A percentile compares a stretch with the other conserved stretches of the same genome.
Conservation (phyloP, 2,888 invertebrate genomes). For the Pyrgus malvae region DNA sequence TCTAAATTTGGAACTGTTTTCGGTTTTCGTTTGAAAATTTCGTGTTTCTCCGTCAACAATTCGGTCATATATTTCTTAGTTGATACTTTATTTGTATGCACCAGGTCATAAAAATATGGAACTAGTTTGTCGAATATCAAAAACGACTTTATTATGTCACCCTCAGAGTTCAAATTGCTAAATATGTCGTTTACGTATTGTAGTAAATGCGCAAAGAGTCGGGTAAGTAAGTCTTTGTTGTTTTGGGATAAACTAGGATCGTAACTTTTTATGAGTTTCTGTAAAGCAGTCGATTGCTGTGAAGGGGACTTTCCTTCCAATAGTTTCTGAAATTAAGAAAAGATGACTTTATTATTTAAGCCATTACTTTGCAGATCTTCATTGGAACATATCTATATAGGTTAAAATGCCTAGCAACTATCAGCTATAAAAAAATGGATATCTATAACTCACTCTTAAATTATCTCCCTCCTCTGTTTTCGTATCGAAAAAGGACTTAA, state of each 20-base stretch:
- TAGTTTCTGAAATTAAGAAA: conserved; percentile 65
- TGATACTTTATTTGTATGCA: conserved; percentile 86
- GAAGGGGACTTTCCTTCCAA: conserved; percentile 82
- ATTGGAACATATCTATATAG: background rate
- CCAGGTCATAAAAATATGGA: conserved; percentile 85
- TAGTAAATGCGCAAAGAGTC: conserved; percentile 88
- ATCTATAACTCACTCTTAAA: conserved; percentile 52
- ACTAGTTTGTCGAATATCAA: conserved; percentile 81
- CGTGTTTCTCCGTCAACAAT: conserved; percentile 87
- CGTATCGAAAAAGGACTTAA: conserved; percentile 58
- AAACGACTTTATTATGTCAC: conserved; percentile 78
- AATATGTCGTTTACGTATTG: conserved; percentile 89
- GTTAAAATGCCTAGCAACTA: too few relatives aligned
- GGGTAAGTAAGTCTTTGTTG: conserved; percentile 89
- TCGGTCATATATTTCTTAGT: conserved; percentile 86
- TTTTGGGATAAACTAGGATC: conserved; percentile 90
- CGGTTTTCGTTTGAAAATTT: conserved; percentile 80
- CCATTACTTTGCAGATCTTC: too few relatives aligned
- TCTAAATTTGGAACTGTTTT: conserved; percentile 85
- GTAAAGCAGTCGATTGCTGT: conserved; percentile 87
- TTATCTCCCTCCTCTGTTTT: conserved; percentile 60
- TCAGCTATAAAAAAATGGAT: too few relatives aligned
- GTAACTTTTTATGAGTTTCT: conserved; percentile 93
- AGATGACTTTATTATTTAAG: background rate
- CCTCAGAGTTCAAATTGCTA: conserved; percentile 53